Evolutionary conservation across 2,888 invertebrate genomes (phyloP), one percentile per base, ranked within the genome.

Genomic region (Anorthoa munda): DNA sequence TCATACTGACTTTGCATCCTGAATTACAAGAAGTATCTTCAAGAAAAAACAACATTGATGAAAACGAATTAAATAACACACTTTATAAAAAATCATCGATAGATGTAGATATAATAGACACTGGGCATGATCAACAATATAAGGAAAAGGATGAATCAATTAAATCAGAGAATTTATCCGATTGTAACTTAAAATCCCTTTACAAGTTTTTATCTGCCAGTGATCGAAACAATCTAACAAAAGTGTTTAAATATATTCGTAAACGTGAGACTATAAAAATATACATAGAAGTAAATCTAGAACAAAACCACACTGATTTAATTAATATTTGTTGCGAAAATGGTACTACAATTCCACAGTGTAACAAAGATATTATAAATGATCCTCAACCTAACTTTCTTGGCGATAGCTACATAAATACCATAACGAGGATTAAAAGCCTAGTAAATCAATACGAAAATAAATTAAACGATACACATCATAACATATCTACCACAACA

Each of bases 61-160:
- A 88, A 64, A 72, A 78, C 21, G 89, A 92, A 75, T 48, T 94
- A 15, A 87, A 91, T 55, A 77, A 87, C 21, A 86, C 86, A 11
- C 75, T 95, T 0, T 53, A 85, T 56, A 82, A 83, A 5, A 88
- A 89, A 50, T 85, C 89, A 4, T 80, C 87, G 2, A 87, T 95
- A 59, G 91, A 94, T 63, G 93, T 96, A 75, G 93, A 95, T 83
- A 90, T 95, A 23, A 92, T 94, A 55, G 92, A 93, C 78, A 85
- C 89, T 4, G 90, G 83, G 51, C 89, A 88, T 80, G 86, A 88
- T 75, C 77, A 80, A 31, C 79, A 78, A 39, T 74, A 61, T n/a
- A 78, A 82, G 73, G 79, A 82, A 61, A 88, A 77, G n/a, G 76
- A 87, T 48, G 77, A 82, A 64, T 75, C 66, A 45, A 9, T 69